Evolutionary conservation across 2,888 invertebrate species (phyloP).

Genomic region (Neoscelio sp.): DNA sequence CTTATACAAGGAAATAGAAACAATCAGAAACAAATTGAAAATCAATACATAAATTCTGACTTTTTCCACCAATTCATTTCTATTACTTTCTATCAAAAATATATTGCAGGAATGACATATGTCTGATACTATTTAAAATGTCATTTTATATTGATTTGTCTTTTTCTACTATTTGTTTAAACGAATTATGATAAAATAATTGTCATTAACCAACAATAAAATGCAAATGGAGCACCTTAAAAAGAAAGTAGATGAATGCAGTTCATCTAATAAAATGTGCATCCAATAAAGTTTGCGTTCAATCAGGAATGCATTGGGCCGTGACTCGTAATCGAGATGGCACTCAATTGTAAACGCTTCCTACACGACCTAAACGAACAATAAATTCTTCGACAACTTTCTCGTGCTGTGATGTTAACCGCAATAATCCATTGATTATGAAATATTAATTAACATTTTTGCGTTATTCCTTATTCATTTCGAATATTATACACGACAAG

Average conservation of each 20-base stretch:
- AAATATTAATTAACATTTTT: conserved; percentile 30
- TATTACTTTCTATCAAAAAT: too few relatives aligned
- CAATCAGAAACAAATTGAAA: too few relatives aligned
- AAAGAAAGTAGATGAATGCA: conserved; percentile 35
- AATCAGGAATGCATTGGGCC: conserved; percentile 58
- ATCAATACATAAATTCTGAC: too few relatives aligned
- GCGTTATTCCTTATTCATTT: neutral
- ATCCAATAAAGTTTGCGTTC: conserved; percentile 58
- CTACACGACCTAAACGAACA: conserved; percentile 40
- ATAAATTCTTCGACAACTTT: conserved; percentile 59
- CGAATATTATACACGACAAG: too few relatives aligned
- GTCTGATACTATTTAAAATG: too few relatives aligned
- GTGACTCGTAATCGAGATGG: conserved; percentile 55
- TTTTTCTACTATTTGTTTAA: too few relatives aligned
- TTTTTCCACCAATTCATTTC: too few relatives aligned
- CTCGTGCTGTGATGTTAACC: conserved; percentile 3
- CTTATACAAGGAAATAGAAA: too few relatives aligned
- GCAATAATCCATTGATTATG: neutral
- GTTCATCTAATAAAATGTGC: conserved; percentile 48
- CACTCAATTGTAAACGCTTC: conserved; percentile 25
- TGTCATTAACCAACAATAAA: neutral
- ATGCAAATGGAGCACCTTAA: conserved; percentile 3
- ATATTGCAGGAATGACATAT: too few relatives aligned
- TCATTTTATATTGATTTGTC: too few relatives aligned
- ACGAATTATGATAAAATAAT: too few relatives aligned